Base-by-base conservation (phyloP, 2,797 vertebrate genomes). In the Sylvia borin region DNA sequence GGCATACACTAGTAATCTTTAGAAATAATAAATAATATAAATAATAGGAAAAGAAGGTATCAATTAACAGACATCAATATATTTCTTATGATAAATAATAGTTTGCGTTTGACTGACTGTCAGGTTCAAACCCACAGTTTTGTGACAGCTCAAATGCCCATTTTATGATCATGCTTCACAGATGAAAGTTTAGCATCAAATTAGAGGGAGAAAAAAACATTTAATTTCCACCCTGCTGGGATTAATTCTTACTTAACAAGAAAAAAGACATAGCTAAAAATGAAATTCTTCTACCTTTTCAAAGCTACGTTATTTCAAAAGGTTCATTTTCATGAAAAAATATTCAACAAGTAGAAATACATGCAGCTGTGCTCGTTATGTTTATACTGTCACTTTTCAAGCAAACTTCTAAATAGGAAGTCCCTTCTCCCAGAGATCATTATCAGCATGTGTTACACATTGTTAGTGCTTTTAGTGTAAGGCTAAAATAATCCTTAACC, bases 401-500 rank as follows among this genome's bases (percentile, higher is more conserved):
- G 32, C 62, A 93, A 73, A 96, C 51, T 91, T 27, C 65, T 92
- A 80, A 90, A 79, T 57, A 92, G 75, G 62, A 57, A 91, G 47
- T 68, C 70, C 31, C 81, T 94, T 96, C 79, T 85, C 75, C 68
- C 78, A 83, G 84, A 93, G 43, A 83, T 78, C 67, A 77, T 96
- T 94, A 89, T 92, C 95, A 88, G 86, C 36, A 84, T 70, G 51
- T 88, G 68, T 61, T 94, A 91, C 16, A 77, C 51, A 51, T 91
- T 57, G 34, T 86, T 90, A 92, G 43, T 32, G 43, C 15, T 62
- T 45, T 83, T 93, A 68, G 6, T 25, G 66, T 45, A 71, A 95
- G 61, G 86, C 94, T 94, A 96, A 96, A 94, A 92, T 47, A 85
- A 84, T 58, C 85, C 21, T 91, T 96, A 92, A 92, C 29, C 42